Evolutionary conservation across 1,140 invertebrate species (phyloP), one percentile per base, ranked within the genome.

Genomic region (Brachionus paranguensis): DNA sequence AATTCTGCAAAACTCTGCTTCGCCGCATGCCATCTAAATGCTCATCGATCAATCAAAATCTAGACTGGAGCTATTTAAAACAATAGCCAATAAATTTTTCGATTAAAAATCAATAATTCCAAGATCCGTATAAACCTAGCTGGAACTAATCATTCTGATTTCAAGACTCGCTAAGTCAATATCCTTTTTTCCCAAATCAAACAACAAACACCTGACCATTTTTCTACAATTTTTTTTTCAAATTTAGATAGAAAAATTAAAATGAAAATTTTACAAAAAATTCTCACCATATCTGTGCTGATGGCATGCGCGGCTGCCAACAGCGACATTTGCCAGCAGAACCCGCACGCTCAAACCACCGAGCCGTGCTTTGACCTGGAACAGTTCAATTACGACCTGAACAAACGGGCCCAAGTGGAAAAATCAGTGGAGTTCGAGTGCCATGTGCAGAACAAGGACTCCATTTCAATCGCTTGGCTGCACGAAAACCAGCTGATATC

Each of bases 401-500:
- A 76, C 33, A 81, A 81, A 20, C 20, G 33, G 0, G 78, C 64
- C 20, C 53, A 81, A 81, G 27, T 45, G 17, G 78, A 68, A 2
- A 81, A 60, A 64, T 6, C 24, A 45, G 41, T 60, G 3, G 64
- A 64, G 60, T 41, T 81, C 33, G 78, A 81, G 43, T 81, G 78
- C 60, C n/a, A 64, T 45, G 78, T 81, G 11, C n/a, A 60, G 37
- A 81, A 68, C 27, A 81, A 81, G 64, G 78, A 33, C 78, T 60
- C 78, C 1, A 27, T 64, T 6, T 81, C 78, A n/a, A 37, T 81
- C 1, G 78, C 64, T 10, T 81, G 78, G 78, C 33, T 68, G 14
- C 78, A 68, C 27, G 78, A 81, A n/a, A 81, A 81, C 41, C 53
- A 81, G 12, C 60, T 81, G 33, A 81, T 81, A 60, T 81, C 78